Evolutionary conservation across 2,888 invertebrate genomes (phyloP), one percentile per base, ranked within the genome.

Genomic region (Aphodius sticticus): DNA sequence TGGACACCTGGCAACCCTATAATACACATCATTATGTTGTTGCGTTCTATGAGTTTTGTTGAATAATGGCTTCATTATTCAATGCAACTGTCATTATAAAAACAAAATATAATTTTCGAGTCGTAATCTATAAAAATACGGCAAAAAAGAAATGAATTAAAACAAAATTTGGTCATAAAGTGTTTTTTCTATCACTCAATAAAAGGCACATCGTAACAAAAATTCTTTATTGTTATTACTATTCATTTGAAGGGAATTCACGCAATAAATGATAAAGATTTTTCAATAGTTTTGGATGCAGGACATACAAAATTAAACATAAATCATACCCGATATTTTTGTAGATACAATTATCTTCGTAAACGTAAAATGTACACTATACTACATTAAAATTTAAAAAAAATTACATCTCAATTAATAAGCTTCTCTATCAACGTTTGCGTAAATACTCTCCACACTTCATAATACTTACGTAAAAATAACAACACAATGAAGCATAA

Each of bases 401-500:
- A 53, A 53, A 53, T 53, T 53, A 53, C 7, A 5, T 9, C 4
- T 53, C 7, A 53, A 53, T 12, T 7, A 9, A 9, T 53, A 9
- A 12, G 6, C n/a, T 74, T 74, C n/a, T 26, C 16, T 36, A 74
- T 26, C 74, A 74, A 36, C 74, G 15, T 35, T 7, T 36, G 15
- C 35, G 35, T 15, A 36, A 74, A 74, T 9, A 35, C 26, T 36
- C 74, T 36, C 36, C 37, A n/a, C 74, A 74, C 15, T 26, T 74
- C 15, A 74, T 35, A 35, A 53, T 53, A 53, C 53, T 53, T 53
- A 7, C 53, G 1, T 53, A 53, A 53, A 53, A 53, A 53, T 53
- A 53, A 53, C 53, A 74, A 74, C 74, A 74, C 74, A 74, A 74
- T 35, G 35, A 74, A 74, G 74, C 74, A 74, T 71, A 74, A 36